These are phyloP conservation scores for Phyllotreta cruciferae DNA, from an alignment of 2,888 invertebrate species.

Conservation along the genomic window DNA sequence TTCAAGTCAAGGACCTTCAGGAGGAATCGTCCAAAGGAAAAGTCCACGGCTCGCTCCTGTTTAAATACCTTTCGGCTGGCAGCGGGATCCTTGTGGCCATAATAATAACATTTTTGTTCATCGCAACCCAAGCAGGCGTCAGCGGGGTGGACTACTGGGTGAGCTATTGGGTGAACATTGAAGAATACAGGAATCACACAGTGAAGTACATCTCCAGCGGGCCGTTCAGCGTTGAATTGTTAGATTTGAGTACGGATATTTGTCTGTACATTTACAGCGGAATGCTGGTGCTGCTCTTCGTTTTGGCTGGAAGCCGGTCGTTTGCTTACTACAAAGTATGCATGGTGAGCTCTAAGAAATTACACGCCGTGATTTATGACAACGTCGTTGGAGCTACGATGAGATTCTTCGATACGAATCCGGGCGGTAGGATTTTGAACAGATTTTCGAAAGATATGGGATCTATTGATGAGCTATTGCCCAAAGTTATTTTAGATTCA, in stretches of 20 bases:
- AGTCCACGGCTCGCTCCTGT: constrained; percentile 66
- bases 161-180: constrained; percentile 67
- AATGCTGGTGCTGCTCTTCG: constrained; percentile 62
- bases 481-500: constrained; percentile 42
- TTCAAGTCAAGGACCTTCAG: constrained; percentile 65
- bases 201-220: constrained; percentile 7
- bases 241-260: constrained; percentile 49
- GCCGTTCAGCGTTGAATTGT: background rate
- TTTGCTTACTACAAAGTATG: constrained; percentile 74
- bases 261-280: constrained; percentile 69
- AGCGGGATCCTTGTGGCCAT: constrained; percentile 60
- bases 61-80: constrained; percentile 63
- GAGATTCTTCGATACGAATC: constrained; percentile 71
- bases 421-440: constrained; percentile 67
- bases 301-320: constrained; percentile 69
- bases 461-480: constrained; percentile 61
- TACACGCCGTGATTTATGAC: constrained; percentile 61
- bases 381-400: constrained; percentile 67
- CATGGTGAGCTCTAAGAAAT: constrained; percentile 67
- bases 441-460: constrained; percentile 73
- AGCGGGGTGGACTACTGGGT: constrained; percentile 76
- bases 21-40: constrained; percentile 64
- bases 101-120: background rate
- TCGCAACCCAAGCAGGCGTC: constrained; percentile 63
- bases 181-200: constrained; percentile 39